Evolutionary conservation across 1,140 invertebrate species (phyloP).

Genomic region (Drosophila santomea): DNA sequence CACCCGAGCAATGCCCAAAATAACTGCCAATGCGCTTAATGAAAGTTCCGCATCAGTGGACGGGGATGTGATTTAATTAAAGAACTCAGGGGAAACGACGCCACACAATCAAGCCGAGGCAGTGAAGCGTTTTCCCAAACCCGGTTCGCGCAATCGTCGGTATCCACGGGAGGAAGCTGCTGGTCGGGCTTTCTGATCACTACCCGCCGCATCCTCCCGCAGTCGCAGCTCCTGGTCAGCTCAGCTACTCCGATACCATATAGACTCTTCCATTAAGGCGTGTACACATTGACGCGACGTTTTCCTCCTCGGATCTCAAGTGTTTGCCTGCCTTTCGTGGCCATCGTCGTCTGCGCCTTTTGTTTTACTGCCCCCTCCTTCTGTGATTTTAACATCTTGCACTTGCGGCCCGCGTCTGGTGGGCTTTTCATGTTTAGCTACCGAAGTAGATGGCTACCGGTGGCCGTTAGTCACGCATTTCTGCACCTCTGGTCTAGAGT

Average conservation of each 20-base stretch:
- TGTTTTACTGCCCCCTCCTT: slow-evolving; percentile 75
- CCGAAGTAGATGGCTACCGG: slow-evolving; percentile 82
- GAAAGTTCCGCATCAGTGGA: slow-evolving; percentile 53
- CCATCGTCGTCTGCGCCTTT: slow-evolving; percentile 52
- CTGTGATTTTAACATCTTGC: slow-evolving; percentile 71
- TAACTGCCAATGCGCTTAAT: slow-evolving; percentile 36
- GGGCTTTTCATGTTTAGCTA: slow-evolving; percentile 77
- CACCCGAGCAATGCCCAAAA: neutral
- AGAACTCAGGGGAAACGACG: slow-evolving; percentile 49
- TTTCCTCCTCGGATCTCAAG: slow-evolving; percentile 52
- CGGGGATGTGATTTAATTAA: slow-evolving; percentile 68
- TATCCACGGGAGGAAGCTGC: slow-evolving; percentile 42
- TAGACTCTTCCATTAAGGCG: slow-evolving; percentile 80
- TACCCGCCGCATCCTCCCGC: neutral
- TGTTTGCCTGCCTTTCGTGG: slow-evolving; percentile 80
- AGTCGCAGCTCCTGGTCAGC: slow-evolving; percentile 24
- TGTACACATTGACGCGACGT: slow-evolving; percentile 81
- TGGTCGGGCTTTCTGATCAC: slow-evolving; percentile 48
- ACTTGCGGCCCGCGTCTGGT: slow-evolving; percentile 27
- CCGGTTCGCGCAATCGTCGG: slow-evolving; percentile 61
- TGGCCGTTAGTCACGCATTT: slow-evolving; percentile 82
- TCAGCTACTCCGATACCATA: slow-evolving; percentile 21
- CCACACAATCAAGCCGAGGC: slow-evolving; percentile 66
- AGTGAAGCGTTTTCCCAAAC: slow-evolving; percentile 65
- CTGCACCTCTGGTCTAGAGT: slow-evolving; percentile 56